Percentiles rank a stretch among this genome's conserved stretches.
Evolutionary conservation across 2,888 invertebrate species (phyloP).

Genomic region (Bibio marci): DNA sequence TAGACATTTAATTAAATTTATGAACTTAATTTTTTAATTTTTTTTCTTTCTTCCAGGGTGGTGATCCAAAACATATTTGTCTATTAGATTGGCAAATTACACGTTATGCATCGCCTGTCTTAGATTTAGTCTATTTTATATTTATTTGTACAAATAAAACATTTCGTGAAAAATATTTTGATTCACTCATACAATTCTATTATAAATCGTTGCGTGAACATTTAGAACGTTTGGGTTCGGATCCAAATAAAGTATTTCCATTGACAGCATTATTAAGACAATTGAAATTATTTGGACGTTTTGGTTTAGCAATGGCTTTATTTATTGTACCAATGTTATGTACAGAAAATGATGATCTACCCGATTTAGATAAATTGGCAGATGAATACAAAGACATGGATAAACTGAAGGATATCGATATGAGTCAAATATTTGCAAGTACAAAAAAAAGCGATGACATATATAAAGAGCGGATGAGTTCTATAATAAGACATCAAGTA

Average conservation of each 20-base stretch:
- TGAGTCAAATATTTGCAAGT: neutral
- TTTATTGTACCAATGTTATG: conserved; percentile 7
- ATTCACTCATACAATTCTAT: conserved; percentile 7
- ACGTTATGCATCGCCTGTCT: conserved; percentile 8
- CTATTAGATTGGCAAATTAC: conserved; percentile 9
- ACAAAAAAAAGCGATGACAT: neutral
- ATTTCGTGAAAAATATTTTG: conserved; percentile 7
- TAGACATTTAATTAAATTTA: too few species aligned
- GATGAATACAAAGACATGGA: conserved; percentile 4
- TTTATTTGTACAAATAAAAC: conserved; percentile 7
- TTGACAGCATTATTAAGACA: conserved; percentile 7
- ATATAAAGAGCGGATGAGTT: conserved; percentile 5
- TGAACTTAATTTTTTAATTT: too few species aligned
- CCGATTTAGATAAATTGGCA: conserved; percentile 6
- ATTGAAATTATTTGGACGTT: conserved; percentile 7
- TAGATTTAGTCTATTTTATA: conserved; percentile 7
- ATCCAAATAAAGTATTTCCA: conserved; percentile 7
- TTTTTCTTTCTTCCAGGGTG: conserved; percentile 3
- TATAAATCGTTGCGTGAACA: conserved; percentile 7
- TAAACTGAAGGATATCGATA: neutral
- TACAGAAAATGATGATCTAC: conserved; percentile 2
- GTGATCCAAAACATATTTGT: conserved; percentile 5
- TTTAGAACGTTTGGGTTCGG: conserved; percentile 7
- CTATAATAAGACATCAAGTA: conserved; percentile 5
- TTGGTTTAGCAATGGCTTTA: conserved; percentile 4